These are phyloP conservation scores for Trachemys scripta DNA, from an alignment of 2,113 vertebrate genomes.

Conservation along the genomic window DNA sequence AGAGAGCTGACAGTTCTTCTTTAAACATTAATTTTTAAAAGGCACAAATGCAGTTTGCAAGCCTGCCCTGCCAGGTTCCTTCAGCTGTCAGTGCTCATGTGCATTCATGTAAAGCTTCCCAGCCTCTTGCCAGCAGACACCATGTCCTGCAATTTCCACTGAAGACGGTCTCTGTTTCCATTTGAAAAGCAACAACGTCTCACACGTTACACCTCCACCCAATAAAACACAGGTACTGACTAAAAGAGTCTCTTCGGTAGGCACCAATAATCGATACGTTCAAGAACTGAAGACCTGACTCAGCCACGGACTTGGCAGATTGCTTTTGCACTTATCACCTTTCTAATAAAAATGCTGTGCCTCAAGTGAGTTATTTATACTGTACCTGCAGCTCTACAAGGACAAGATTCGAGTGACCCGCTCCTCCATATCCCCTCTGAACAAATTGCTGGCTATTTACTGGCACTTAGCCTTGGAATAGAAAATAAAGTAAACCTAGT, in stretches of 20 bases:
- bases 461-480: neutral
- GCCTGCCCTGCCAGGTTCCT: neutral
- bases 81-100: neutral
- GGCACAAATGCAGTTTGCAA: neutral
- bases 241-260: neutral
- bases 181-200: neutral
- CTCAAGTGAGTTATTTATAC: neutral
- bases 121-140: neutral
- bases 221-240: neutral
- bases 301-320: neutral
- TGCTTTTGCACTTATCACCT: neutral
- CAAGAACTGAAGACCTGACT: neutral
- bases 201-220: neutral
- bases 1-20: neutral
- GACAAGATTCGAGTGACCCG: neutral
- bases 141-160: neutral
- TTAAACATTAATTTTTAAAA: neutral
- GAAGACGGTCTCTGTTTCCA: neutral
- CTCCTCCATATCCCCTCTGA: neutral
- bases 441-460: neutral
- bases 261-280: neutral
- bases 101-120: neutral
- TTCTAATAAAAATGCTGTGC: neutral
- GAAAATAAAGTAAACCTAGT: neutral
- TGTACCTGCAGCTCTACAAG: neutral